Percentiles rank a stretch among this genome's conserved stretches.
These are phyloP conservation scores for Protosalanx chinensis DNA, from an alignment of 2,797 vertebrate species.

Conservation along the genomic window DNA sequence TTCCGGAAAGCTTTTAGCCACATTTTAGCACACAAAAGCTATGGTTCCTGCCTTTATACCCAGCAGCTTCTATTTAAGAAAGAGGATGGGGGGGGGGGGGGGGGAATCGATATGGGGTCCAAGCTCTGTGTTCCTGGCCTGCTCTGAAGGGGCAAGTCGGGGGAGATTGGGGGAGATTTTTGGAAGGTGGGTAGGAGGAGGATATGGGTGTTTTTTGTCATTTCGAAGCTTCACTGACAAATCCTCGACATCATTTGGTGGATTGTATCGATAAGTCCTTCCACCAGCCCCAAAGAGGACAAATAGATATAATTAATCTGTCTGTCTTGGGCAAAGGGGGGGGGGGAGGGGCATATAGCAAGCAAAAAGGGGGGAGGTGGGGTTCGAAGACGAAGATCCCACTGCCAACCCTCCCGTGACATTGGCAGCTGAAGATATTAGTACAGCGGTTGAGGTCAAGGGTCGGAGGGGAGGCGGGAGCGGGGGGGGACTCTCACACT, in stretches of 20 bases:
- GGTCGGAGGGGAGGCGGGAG: slow-evolving; percentile 66
- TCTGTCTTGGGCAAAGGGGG: slow-evolving; percentile 64
- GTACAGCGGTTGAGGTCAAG: slow-evolving; percentile 81
- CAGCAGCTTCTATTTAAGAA: slow-evolving; percentile 88
- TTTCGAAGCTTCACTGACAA: slow-evolving; percentile 97
- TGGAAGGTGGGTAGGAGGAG: slow-evolving; percentile 45
- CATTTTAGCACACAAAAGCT: slow-evolving; percentile 96
- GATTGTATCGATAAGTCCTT: slow-evolving; percentile 96
- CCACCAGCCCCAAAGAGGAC: slow-evolving; percentile 84
- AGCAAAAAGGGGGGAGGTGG: slow-evolving; percentile 32
- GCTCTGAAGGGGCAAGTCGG: slow-evolving; percentile 72
- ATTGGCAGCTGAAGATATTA: slow-evolving; percentile 89
- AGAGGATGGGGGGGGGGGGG: slow-evolving; percentile 71
- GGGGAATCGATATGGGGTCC: slow-evolving; percentile 96
- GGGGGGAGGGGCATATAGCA: slow-evolving; percentile 3
- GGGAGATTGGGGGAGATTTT: slow-evolving; percentile 33
- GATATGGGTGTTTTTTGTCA: slow-evolving; percentile 85
- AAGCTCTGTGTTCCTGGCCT: slow-evolving; percentile 89
- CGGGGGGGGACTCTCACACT: slow-evolving; percentile 76
- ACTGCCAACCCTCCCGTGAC: slow-evolving; percentile 75
- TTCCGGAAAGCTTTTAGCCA: slow-evolving; percentile 90
- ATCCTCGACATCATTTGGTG: slow-evolving; percentile 95
- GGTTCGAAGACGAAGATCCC: slow-evolving; percentile 80
- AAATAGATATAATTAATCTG: slow-evolving; percentile 97
- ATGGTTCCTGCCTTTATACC: slow-evolving; percentile 89